A percentile compares a stretch with the other conserved stretches of the same genome.
These are phyloP conservation scores for Bagarius yarrelli DNA, from an alignment of 2,113 vertebrate genomes.

Conservation along the genomic window DNA sequence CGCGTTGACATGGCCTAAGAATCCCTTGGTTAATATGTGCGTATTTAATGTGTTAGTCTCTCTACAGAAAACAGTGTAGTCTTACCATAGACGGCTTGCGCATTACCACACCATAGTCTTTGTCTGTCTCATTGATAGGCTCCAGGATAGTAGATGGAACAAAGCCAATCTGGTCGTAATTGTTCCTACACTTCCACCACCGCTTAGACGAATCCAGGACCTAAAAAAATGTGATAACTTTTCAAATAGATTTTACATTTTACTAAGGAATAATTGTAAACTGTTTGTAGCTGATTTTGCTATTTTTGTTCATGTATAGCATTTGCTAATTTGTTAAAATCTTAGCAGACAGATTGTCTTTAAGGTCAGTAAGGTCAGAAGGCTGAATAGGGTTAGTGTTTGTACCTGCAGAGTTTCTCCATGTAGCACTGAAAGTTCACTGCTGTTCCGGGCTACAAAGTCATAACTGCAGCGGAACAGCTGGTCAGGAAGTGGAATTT, in stretches of 20 bases:
- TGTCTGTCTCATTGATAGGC: conserved; percentile 55
- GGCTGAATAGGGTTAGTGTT: neutral
- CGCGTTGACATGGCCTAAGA: too few species aligned
- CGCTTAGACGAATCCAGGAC: conserved; percentile 71
- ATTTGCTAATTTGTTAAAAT: neutral
- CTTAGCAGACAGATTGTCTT: neutral
- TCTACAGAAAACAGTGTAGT: neutral
- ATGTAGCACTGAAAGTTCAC: conserved; percentile 81
- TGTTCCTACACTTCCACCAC: conserved; percentile 79
- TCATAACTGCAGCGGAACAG: conserved; percentile 76
- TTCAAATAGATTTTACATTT: too few species aligned
- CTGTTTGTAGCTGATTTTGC: neutral
- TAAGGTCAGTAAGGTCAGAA: neutral
- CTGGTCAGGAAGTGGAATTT: conserved; percentile 53
- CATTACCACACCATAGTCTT: conserved; percentile 37
- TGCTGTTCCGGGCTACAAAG: conserved; percentile 85
- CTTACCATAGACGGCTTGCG: conserved; percentile 60
- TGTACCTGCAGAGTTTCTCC: conserved; percentile 78
- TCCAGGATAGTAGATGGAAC: conserved; percentile 76
- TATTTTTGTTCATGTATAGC: neutral
- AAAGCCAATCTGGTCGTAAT: conserved; percentile 73
- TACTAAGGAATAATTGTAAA: too few species aligned
- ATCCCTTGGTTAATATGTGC: too few species aligned
- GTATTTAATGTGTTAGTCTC: too few species aligned
- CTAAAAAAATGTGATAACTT: conserved; percentile 49